Evolutionary conservation across 2,113 vertebrate genomes (phyloP).

Genomic region (Spizaetus ornatus): DNA sequence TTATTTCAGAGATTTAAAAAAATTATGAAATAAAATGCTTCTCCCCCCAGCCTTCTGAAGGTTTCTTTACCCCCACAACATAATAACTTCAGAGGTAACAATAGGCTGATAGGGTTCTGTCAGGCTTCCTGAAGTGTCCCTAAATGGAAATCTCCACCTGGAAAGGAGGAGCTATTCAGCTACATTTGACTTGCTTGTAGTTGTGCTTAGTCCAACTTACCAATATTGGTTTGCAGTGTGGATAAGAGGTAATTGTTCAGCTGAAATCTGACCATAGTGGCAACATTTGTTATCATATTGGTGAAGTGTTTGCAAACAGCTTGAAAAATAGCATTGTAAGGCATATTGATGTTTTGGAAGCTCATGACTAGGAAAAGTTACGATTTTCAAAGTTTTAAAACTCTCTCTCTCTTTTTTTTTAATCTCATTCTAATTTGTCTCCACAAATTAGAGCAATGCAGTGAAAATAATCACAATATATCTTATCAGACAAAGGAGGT

Average conservation of each 20-base stretch:
- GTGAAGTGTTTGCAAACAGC: neutral
- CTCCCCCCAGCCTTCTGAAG: neutral
- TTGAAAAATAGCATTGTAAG: neutral
- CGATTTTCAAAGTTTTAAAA: neutral
- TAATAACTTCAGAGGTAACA: neutral
- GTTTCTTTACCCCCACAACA: neutral
- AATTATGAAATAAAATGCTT: neutral
- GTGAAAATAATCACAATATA: neutral
- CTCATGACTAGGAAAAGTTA: neutral
- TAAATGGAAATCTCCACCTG: neutral
- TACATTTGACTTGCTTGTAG: neutral
- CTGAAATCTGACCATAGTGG: neutral
- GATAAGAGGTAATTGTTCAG: neutral
- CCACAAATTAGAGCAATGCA: neutral
- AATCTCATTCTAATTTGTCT: neutral
- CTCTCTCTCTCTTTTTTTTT: fast-evolving
- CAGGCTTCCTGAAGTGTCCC: neutral
- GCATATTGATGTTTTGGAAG: neutral
- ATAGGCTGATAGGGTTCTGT: neutral
- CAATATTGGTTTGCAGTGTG: neutral
- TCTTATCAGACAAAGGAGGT: neutral
- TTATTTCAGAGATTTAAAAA: neutral
- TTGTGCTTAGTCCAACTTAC: neutral
- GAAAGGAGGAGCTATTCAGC: neutral
- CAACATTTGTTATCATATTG: neutral